phyloP scores from a whole-genome alignment of 2,888 invertebrate genomes.

The Agrochola litura region DNA sequence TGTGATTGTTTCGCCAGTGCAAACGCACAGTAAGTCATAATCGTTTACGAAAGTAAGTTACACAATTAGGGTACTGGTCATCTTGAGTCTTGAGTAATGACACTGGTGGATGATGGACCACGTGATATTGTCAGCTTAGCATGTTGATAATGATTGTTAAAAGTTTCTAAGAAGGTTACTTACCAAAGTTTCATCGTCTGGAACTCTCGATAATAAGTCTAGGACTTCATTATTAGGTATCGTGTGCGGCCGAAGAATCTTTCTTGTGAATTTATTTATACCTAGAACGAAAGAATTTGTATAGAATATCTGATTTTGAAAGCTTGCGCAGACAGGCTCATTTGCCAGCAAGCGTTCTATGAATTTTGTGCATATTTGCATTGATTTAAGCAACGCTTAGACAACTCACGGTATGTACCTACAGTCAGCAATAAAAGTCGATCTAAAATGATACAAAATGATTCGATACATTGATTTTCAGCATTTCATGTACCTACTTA shows the following conservation, averaged over 20 bases:
- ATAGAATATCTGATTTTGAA: not conserved
- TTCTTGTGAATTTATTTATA: conserved; percentile 98
- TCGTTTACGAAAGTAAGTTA: no score
- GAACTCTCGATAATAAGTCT: conserved; percentile 98
- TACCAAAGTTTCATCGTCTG: conserved; percentile 98
- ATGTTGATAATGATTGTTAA: no score
- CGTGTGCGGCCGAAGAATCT: conserved; percentile 97
- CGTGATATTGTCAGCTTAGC: no score
- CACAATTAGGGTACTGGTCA: no score
- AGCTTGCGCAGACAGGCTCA: not conserved
- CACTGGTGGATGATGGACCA: no score
- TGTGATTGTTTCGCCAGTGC: no score
- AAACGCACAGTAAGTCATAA: no score
- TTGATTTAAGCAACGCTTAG: not conserved
- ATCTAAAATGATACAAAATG: no score
- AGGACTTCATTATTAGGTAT: conserved; percentile 99
- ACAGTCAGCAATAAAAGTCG: not conserved
- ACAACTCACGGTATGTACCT: not conserved
- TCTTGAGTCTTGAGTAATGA: no score
- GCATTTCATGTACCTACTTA: no score
- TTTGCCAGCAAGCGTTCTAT: not conserved
- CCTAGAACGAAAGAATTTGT: conserved; percentile 74
- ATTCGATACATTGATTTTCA: no score
- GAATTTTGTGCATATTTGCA: not conserved
- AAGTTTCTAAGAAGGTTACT: conserved; percentile 74